Evolutionary conservation across 2,797 vertebrate species (phyloP), one percentile per base, ranked within the genome.

Genomic region (Siniperca undulata): DNA sequence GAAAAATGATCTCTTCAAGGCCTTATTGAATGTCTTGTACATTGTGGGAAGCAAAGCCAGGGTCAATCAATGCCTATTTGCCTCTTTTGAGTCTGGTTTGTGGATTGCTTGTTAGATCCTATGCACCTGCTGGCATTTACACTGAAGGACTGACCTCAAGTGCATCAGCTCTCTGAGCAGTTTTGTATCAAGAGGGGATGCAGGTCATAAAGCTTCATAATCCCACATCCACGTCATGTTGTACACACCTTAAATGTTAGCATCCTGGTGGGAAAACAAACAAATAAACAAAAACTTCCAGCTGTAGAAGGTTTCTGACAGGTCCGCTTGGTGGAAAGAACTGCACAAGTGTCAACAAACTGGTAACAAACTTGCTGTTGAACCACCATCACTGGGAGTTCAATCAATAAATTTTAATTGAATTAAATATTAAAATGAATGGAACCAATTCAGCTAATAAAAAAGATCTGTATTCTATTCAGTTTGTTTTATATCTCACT

Each of bases 1-100:
- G 46, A 53, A 53, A 62, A 7, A 46, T 56, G 30, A 60, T 62
- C 75, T 61, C 30, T 42, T 34, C 36, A 53, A 20, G 30, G 69
- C n/a, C 7, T 74, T 19, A 61, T 27, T 34, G 70, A 74, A 53
- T 42, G 3, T 1, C 0, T 48, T 27, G 24, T 30, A 17, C 17
- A 4, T 4, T n/a, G 66, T 53, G 34, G 65, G 50, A 56, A 55
- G 38, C 48, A 74, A 68, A 68, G 20, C 7, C 52, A 77, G 0
- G 8, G 17, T 61, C 65, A 30, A 50, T 60, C n/a, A 75, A 67
- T 24, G 22, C 50, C 44, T 69, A 17, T 34, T 50, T 40, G 9
- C 3, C 8, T 34, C 42, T 48, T n/a, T 3, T 7, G 14, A 62
- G 16, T 36, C n/a, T 52, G 16, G 13, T 50, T 30, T 50, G 27